Percentiles rank a stretch among this genome's conserved stretches.
Evolutionary conservation across 2,113 vertebrate genomes (phyloP).

Genomic region (Amphiprion ocellaris): DNA sequence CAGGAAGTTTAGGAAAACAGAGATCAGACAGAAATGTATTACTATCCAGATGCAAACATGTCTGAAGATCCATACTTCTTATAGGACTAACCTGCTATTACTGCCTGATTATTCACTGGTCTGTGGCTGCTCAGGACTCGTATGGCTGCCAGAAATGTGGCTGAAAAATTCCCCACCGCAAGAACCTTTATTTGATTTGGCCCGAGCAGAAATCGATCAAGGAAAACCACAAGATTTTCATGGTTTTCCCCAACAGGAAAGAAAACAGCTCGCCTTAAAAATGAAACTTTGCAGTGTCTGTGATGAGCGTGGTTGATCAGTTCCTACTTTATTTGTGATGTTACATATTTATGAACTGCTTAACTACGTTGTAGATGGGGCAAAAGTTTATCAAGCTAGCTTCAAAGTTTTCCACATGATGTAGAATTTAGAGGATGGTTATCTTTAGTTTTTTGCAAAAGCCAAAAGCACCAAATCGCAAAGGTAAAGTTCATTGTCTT

Average conservation of each 20-base stretch:
- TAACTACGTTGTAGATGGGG: neutral
- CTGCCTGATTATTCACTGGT: slow-evolving; percentile 48
- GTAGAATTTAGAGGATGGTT: too few relatives aligned
- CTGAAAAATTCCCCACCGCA: slow-evolving; percentile 47
- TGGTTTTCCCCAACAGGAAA: slow-evolving; percentile 33
- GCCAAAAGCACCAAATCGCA: too few relatives aligned
- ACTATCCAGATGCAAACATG: slow-evolving; percentile 22
- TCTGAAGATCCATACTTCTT: slow-evolving; percentile 18
- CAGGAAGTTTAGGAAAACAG: neutral
- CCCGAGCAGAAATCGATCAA: slow-evolving; percentile 38
- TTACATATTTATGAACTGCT: slow-evolving; percentile 11
- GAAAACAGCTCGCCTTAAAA: slow-evolving; percentile 13
- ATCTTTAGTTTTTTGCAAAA: too few relatives aligned
- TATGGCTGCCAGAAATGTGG: slow-evolving; percentile 41
- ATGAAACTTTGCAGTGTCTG: neutral
- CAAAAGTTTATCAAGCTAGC: neutral
- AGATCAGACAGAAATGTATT: neutral
- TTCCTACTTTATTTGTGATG: neutral
- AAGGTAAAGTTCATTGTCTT: too few relatives aligned
- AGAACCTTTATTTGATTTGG: slow-evolving; percentile 54
- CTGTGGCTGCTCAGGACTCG: slow-evolving; percentile 18
- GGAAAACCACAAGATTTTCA: slow-evolving; percentile 47
- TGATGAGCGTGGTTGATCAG: slow-evolving; percentile 17
- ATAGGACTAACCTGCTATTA: slow-evolving; percentile 52
- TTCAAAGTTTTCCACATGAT: neutral